These are phyloP conservation scores for Spisula solida DNA, from an alignment of 2,888 invertebrate species.

Conservation along the genomic window DNA sequence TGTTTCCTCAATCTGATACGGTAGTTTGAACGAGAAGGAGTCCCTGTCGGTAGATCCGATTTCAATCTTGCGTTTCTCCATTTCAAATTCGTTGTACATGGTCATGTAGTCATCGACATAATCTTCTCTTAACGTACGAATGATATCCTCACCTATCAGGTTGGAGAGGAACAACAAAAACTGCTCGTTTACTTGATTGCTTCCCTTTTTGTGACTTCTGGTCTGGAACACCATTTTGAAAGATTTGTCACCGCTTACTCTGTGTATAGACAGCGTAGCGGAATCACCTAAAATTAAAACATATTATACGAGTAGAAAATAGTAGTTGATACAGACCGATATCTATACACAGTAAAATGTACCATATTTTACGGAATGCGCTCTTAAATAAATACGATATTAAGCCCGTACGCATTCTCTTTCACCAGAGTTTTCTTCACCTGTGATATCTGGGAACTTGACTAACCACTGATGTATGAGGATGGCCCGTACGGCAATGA, in stretches of 20 bases:
- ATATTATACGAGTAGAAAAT: no score
- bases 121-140: constrained; percentile 22
- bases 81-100: constrained; percentile 45
- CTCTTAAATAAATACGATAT: no score
- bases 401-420: no score
- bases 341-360: no score
- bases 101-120: constrained; percentile 40
- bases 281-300: constrained; percentile 33
- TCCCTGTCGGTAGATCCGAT: background rate
- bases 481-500: no score
- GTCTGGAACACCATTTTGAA: constrained; percentile 47
- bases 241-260: constrained; percentile 47
- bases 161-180: constrained; percentile 47
- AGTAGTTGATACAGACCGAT: no score
- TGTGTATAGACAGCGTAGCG: constrained; percentile 41
- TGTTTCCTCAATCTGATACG: constrained; percentile 46
- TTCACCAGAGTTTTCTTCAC: no score
- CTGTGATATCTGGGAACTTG: no score
- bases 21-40: constrained; percentile 31
- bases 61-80: constrained; percentile 44
- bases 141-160: constrained; percentile 48
- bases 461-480: no score
- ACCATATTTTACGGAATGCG: no score
- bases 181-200: constrained; percentile 41
- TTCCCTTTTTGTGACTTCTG: constrained; percentile 41